Evolutionary conservation across 2,113 vertebrate genomes (phyloP), one percentile per base, ranked within the genome.

Genomic region (Channa maculata): DNA sequence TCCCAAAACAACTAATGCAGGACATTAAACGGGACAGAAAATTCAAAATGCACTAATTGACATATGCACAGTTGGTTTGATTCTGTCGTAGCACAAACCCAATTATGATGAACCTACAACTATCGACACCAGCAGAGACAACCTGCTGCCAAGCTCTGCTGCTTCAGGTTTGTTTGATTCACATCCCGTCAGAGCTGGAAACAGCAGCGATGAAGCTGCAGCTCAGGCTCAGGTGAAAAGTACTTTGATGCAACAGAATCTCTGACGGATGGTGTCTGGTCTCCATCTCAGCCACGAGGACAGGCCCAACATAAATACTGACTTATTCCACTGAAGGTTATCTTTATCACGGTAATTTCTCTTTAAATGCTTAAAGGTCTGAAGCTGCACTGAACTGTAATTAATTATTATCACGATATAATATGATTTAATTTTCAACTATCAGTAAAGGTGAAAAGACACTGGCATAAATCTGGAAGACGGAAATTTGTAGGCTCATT

Each of bases 101-200:
- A 24, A 24, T 24, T 24, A 24, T 24, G 24, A n/a, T n/a, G n/a
- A n/a, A n/a, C n/a, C n/a, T n/a, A n/a, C n/a, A n/a, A n/a, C n/a
- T n/a, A n/a, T n/a, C n/a, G n/a, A n/a, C n/a, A n/a, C n/a, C n/a
- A n/a, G n/a, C n/a, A n/a, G n/a, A 24, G 24, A 1, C 24, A 24
- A n/a, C 34, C 14, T 1, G 50, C 50, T 53, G 48, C 49, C 13
- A 60, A 38, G 7, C 24, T 3, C 5, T 1, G 14, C 33, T 2
- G 41, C 54, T 6, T 53, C 61, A 79, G 76, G 68, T 72, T 68
- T 0, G 61, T 60, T 38, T 71, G 61, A 65, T 53, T 65, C 45
- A 38, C 14, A 49, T 9, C 43, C 65, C 15, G 2, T 49, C 9
- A 8, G 54, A 51, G 54, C 38, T 1, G 59, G 46, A 46, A 8